A percentile compares a stretch with the other conserved stretches of the same genome.
Conservation (phyloP, 2,888 invertebrate genomes). For the Creontiades dilutus region DNA sequence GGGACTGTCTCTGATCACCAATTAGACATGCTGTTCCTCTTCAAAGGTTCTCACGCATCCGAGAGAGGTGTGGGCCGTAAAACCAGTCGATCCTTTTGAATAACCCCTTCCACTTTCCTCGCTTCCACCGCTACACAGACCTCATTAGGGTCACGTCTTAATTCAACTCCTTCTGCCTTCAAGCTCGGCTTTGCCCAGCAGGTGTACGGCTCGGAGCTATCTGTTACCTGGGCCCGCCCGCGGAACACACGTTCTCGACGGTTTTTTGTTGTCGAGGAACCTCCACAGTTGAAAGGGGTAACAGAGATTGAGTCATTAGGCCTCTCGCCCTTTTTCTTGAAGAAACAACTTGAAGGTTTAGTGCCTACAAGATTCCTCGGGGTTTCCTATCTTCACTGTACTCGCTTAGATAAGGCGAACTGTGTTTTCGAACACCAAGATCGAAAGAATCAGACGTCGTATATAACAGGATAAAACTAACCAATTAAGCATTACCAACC, state of each 20-base stretch:
- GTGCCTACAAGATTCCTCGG: slow-evolving; percentile 12
- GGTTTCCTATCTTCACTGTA: too few relatives aligned
- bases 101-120: slow-evolving; percentile 15
- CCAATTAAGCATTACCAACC: too few relatives aligned
- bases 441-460: too few relatives aligned
- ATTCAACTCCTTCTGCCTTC: slow-evolving; percentile 8
- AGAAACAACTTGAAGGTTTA: not conserved
- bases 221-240: slow-evolving; percentile 34
- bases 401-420: too few relatives aligned
- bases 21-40: slow-evolving; percentile 4
- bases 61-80: not conserved
- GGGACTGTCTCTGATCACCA: not conserved
- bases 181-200: not conserved
- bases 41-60: slow-evolving; percentile 2
- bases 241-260: slow-evolving; percentile 19
- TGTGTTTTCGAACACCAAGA: too few relatives aligned
- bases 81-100: slow-evolving; percentile 28
- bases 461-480: too few relatives aligned
- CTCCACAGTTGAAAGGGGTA: not conserved
- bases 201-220: slow-evolving; percentile 29
- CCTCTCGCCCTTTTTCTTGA: slow-evolving; percentile 3
- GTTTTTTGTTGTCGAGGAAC: slow-evolving; percentile 28
- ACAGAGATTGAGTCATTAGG: slow-evolving; percentile 55
- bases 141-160: slow-evolving; percentile 60
- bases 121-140: not conserved